A percentile compares a stretch with the other conserved stretches of the same genome.
Conservation (phyloP, 1,140 invertebrate genomes). For the Zaprionus ornatus region DNA sequence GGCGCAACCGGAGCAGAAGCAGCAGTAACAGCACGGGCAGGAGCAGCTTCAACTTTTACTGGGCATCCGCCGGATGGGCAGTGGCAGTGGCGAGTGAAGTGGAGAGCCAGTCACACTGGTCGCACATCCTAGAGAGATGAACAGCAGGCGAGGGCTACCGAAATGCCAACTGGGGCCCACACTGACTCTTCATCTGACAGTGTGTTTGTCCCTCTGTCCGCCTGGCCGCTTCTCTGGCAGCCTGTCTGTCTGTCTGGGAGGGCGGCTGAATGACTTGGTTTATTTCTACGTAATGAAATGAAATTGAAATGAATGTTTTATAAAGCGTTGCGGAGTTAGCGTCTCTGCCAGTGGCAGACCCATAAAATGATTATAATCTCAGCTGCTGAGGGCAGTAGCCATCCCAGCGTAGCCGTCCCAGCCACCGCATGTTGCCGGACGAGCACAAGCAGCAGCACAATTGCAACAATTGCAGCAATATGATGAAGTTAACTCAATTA, state of each 20-base stretch:
- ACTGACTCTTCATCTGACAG: slow-evolving; percentile 30
- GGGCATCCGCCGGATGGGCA: slow-evolving; percentile 70
- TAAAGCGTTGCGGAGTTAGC: slow-evolving; percentile 56
- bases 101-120: slow-evolving; percentile 18
- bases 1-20: not conserved
- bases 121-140: slow-evolving; percentile 51
- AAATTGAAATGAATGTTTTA: slow-evolving; percentile 83
- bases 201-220: not conserved
- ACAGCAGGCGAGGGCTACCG: slow-evolving; percentile 44
- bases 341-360: slow-evolving; percentile 15
- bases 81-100: slow-evolving; percentile 6
- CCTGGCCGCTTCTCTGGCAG: slow-evolving; percentile 11
- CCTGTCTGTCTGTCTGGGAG: slow-evolving; percentile 3
- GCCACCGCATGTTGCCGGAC: slow-evolving; percentile 30
- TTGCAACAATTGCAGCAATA: slow-evolving; percentile 21
- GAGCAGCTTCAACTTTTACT: slow-evolving; percentile 66
- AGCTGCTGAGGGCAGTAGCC: slow-evolving; percentile 7
- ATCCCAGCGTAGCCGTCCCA: not conserved
- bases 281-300: slow-evolving; percentile 81
- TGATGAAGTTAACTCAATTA: slow-evolving; percentile 1
- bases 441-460: not conserved
- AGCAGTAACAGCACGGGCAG: not conserved
- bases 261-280: slow-evolving; percentile 68
- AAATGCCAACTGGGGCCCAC: slow-evolving; percentile 22
- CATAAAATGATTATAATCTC: slow-evolving; percentile 73